phyloP scores from a whole-genome alignment of 2,888 invertebrate species.

The Abrostola tripartita region DNA sequence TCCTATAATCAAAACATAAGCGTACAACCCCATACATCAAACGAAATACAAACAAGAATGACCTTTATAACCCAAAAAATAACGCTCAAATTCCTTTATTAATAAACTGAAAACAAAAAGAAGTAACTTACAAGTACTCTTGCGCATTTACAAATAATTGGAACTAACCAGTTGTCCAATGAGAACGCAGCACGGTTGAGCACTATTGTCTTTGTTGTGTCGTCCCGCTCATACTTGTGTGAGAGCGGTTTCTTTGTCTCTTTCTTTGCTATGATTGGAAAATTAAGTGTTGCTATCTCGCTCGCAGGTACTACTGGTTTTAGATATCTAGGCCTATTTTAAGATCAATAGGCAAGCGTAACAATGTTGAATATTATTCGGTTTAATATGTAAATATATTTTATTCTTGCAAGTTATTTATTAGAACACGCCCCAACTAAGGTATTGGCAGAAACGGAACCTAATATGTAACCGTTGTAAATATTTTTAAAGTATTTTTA shows the following conservation, averaged over 20 bases:
- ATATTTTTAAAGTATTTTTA: too few species aligned
- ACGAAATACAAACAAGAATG: slow-evolving; percentile 8
- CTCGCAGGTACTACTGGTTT: slow-evolving; percentile 30
- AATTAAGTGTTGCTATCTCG: slow-evolving; percentile 48
- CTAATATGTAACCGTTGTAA: too few species aligned
- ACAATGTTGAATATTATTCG: background rate
- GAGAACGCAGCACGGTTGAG: slow-evolving; percentile 23
- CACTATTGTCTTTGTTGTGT: slow-evolving; percentile 45
- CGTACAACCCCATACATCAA: slow-evolving; percentile 26
- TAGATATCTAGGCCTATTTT: slow-evolving; percentile 40
- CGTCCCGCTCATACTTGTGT: slow-evolving; percentile 28
- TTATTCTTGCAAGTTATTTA: background rate
- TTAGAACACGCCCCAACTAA: too few species aligned
- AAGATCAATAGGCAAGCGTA: background rate
- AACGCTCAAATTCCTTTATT: slow-evolving; percentile 27
- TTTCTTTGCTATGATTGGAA: slow-evolving; percentile 53
- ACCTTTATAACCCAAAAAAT: accelerated
- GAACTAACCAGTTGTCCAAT: slow-evolving; percentile 53
- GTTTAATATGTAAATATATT: background rate
- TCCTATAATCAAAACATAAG: slow-evolving; percentile 30
- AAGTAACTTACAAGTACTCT: slow-evolving; percentile 53
- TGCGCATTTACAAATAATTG: slow-evolving; percentile 63
- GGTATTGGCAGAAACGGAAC: too few species aligned
- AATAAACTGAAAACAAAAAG: slow-evolving; percentile 45
- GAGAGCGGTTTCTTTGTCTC: slow-evolving; percentile 28